phyloP scores from a whole-genome alignment of 2,113 vertebrate species.

The Eclectus roratus region DNA sequence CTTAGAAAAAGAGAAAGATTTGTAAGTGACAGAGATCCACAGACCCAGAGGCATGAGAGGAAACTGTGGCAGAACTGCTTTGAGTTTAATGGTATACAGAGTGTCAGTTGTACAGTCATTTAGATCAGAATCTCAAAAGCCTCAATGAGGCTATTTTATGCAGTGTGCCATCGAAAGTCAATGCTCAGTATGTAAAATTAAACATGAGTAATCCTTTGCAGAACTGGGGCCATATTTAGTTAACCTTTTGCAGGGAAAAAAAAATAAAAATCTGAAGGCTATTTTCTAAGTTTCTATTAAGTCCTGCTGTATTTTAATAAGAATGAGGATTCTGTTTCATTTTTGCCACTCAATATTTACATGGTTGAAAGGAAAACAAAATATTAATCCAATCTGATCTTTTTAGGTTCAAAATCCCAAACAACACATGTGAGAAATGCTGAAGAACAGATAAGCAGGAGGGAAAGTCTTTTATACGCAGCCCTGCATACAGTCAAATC shows the following conservation, averaged over 20 bases:
- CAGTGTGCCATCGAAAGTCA: constrained; percentile 6
- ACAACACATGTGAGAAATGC: constrained; percentile 8
- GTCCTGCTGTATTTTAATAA: constrained; percentile 41
- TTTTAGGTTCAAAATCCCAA: constrained; percentile 47
- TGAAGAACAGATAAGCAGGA: constrained; percentile 22
- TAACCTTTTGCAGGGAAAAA: constrained; percentile 8
- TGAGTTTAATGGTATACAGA: background rate
- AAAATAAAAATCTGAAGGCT: background rate
- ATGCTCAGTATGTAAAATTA: constrained; percentile 13
- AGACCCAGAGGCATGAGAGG: background rate
- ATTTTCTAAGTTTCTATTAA: constrained; percentile 45
- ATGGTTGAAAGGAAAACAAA: constrained; percentile 58
- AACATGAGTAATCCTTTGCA: constrained; percentile 52
- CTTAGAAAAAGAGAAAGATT: background rate
- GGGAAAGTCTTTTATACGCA: background rate
- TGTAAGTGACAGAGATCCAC: background rate
- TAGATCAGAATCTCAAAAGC: background rate
- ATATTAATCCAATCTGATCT: constrained; percentile 57
- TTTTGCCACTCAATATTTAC: constrained; percentile 54
- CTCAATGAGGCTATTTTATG: background rate
- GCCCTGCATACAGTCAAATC: background rate
- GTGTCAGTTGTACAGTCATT: background rate
- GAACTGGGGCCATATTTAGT: constrained; percentile 52
- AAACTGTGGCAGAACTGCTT: background rate
- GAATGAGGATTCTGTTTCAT: constrained; percentile 41